Evolutionary conservation across 2,797 vertebrate genomes (phyloP), one percentile per base, ranked within the genome.

Genomic region (Sorex maritimensis): DNA sequence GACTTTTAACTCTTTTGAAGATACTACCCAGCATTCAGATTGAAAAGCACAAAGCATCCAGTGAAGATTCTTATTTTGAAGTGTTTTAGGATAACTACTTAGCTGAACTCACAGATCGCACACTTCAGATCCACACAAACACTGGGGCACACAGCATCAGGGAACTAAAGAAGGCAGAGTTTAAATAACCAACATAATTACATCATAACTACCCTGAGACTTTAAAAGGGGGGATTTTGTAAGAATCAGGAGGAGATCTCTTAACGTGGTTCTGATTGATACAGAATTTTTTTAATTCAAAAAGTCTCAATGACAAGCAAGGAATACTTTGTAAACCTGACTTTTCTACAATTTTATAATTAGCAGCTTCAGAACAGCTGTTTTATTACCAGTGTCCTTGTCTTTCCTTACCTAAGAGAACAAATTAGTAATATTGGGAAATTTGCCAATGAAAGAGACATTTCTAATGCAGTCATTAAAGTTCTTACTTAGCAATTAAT

Each of bases 291-390:
- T 44, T 80, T 80, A 6, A 21, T 26, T 10, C 28, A 74, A 21
- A 73, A 23, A 23, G 9, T 24, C 67, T 67, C 46, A 72, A 71
- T 24, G 61, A 15, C 23, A 79, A 73, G 19, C 4, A 34, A 38
- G 75, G n/a, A 75, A n/a, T 8, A 0, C 28, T 17, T 44, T 72
- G 9, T 55, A n/a, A 83, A 28, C 2, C 21, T 82, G 15, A 61
- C 28, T 74, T 81, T 6, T 78, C 34, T 2, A 1, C 38, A 23
- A 34, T 21, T 17, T 71, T 83, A 46, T 24, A 79, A 82, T 91
- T 91, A 94, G 44, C 58, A 79, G 44, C 63, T 81, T 49, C 78
- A 89, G 78, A 82, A 61, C 65, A 88, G 28, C 73, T 74, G 65
- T 41, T 92, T 91, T 77, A 21, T 92, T 83, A 65, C 0, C 8